Percentiles rank a stretch among this genome's conserved stretches.
These are phyloP conservation scores for Teleopsis dalmanni DNA, from an alignment of 1,140 invertebrate genomes.

Conservation along the genomic window DNA sequence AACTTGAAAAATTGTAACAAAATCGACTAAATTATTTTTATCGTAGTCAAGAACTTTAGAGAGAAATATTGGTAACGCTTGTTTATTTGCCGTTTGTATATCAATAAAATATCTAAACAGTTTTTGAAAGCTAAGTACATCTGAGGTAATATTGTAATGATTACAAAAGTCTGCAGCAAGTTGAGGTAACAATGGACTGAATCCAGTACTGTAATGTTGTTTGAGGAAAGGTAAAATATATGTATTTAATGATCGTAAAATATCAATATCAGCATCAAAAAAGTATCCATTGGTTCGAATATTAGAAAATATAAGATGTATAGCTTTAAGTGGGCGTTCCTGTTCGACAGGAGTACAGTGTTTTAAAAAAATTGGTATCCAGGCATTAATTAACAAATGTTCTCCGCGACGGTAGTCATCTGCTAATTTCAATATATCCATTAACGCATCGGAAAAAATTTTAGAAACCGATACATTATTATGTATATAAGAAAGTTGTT, in stretches of 20 bases:
- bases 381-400: slow-evolving; percentile 29
- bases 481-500: slow-evolving; percentile 24
- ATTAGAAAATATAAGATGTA: slow-evolving; percentile 27
- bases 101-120: slow-evolving; percentile 19
- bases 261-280: background rate
- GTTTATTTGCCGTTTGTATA: slow-evolving; percentile 19
- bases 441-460: slow-evolving; percentile 21
- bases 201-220: slow-evolving; percentile 22
- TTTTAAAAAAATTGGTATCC: slow-evolving; percentile 33
- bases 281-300: slow-evolving; percentile 6
- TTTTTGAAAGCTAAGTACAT: slow-evolving; percentile 11
- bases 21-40: slow-evolving; percentile 1
- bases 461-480: slow-evolving; percentile 26
- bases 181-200: slow-evolving; percentile 28
- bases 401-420: slow-evolving; percentile 33
- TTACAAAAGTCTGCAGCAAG: slow-evolving; percentile 29
- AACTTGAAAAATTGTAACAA: slow-evolving; percentile 23
- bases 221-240: slow-evolving; percentile 33
- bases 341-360: slow-evolving; percentile 29
- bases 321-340: slow-evolving; percentile 29
- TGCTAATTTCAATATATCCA: slow-evolving; percentile 25
- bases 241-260: slow-evolving; percentile 25
- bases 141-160: slow-evolving; percentile 15
- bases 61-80: slow-evolving; percentile 29
- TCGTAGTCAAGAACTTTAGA: slow-evolving; percentile 18